These are phyloP conservation scores for Paedocypris micromegethes DNA, from an alignment of 2,797 vertebrate species.

Conservation along the genomic window DNA sequence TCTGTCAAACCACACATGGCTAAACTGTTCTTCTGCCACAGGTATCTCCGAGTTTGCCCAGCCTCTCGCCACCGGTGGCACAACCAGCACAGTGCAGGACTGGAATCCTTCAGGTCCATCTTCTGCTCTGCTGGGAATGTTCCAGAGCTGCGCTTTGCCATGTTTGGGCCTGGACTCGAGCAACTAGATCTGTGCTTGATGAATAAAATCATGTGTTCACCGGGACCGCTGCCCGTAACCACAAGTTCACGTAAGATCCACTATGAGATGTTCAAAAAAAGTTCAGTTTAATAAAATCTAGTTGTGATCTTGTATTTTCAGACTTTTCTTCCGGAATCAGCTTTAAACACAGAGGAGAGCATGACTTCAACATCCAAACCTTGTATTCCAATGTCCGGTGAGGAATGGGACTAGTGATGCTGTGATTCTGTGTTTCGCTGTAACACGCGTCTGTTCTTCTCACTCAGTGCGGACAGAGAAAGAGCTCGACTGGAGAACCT, in stretches of 20 bases:
- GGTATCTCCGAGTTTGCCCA: slow-evolving; percentile 84
- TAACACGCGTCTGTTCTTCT: slow-evolving; percentile 19
- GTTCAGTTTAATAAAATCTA: not conserved
- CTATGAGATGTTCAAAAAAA: slow-evolving; percentile 59
- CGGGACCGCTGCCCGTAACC: slow-evolving; percentile 75
- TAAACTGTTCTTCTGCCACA: slow-evolving; percentile 46
- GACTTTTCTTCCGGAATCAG: slow-evolving; percentile 81
- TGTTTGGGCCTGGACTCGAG: slow-evolving; percentile 93
- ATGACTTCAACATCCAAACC: slow-evolving; percentile 86
- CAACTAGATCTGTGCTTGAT: slow-evolving; percentile 85
- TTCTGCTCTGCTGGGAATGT: slow-evolving; percentile 78
- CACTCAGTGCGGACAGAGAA: slow-evolving; percentile 79
- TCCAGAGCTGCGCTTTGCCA: slow-evolving; percentile 84
- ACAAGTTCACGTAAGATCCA: slow-evolving; percentile 82
- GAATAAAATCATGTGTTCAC: slow-evolving; percentile 78
- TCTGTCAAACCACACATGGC: too few species aligned
- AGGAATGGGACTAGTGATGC: slow-evolving; percentile 24
- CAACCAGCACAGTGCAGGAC: slow-evolving; percentile 65
- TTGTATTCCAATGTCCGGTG: slow-evolving; percentile 88
- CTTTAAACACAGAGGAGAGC: slow-evolving; percentile 71
- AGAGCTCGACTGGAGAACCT: slow-evolving; percentile 75
- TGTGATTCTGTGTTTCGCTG: too few species aligned
- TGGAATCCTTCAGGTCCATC: slow-evolving; percentile 77
- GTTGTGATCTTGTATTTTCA: slow-evolving; percentile 42
- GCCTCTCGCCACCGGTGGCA: slow-evolving; percentile 70